Base-by-base conservation (phyloP, 2,888 invertebrate genomes). In the Conchocele bisecta region DNA sequence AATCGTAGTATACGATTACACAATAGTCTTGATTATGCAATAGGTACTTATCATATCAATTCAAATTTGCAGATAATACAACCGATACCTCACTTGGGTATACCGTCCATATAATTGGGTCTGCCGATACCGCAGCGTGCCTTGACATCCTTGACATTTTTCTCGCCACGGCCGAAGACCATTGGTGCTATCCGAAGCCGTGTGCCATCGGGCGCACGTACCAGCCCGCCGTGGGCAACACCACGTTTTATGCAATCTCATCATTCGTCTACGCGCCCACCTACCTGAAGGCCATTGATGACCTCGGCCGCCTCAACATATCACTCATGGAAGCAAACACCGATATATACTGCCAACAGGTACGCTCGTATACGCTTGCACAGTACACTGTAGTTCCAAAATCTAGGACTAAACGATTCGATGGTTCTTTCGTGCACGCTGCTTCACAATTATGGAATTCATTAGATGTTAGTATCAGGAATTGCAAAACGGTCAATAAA, bases 161-260 rank as follows among this genome's bases (percentile, higher is more conserved):
- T 50, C 73, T 85, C 26, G 41, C 70, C 69, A 81, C 77, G 46
- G 79, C 81, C 39, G 65, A 73, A 48, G 82, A 81, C 48, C 64
- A 69, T 41, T 69, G 75, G 58, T 89, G 89, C 67, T 75, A 82
- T 65, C 86, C 86, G 17, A 88, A 89, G 75, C 89, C 89, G 5
- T 89, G 89, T 78, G 86, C 87, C 26, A 86, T 89, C 29, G 86
- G 86, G 20, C 57, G 72, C 13, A 82, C 81, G 7, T 86, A 87
- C 63, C 86, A 87, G 69, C 86, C 88, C 0, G 63, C 75, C 11
- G 71, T 86, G 6, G 76, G 66, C 13, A 63, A 75, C 39, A 78
- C 67, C 35, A 67, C 64, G 9, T 88, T 87, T 71, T 85, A 79
- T 56, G 88, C 85, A 31, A 80, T 83, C 20, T 77, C 83, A 31